These are phyloP conservation scores for Chinchilla lanigera DNA, from an alignment of 2,113 vertebrate species.

Conservation along the genomic window DNA sequence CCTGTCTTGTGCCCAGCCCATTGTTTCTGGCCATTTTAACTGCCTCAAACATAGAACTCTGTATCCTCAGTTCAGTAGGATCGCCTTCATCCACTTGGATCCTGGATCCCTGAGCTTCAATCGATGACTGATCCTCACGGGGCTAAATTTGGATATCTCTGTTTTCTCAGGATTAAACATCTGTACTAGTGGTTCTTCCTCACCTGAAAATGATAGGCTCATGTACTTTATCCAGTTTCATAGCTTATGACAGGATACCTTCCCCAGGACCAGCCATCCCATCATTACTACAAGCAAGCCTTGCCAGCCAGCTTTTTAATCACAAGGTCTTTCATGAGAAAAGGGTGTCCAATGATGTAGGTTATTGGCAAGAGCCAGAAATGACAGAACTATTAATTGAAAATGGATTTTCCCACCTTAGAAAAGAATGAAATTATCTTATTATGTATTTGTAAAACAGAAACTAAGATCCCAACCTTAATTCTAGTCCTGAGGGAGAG, in stretches of 20 bases:
- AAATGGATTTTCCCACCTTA: background rate
- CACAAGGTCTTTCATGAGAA: background rate
- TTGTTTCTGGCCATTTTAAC: background rate
- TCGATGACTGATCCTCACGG: background rate
- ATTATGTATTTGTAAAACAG: background rate
- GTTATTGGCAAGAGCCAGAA: background rate
- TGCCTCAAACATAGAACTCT: background rate
- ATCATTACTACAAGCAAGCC: slow-evolving; percentile 1
- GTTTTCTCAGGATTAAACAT: background rate
- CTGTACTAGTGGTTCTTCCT: background rate
- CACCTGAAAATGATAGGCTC: background rate
- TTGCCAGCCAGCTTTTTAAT: background rate
- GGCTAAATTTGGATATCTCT: background rate
- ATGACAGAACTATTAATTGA: background rate
- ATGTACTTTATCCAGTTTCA: background rate
- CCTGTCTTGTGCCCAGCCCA: background rate
- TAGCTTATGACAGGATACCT: background rate
- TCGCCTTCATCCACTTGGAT: background rate
- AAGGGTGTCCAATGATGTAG: background rate
- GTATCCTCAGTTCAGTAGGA: background rate
- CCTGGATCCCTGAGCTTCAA: background rate
- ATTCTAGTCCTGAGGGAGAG: background rate
- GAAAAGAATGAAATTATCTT: background rate
- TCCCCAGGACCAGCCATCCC: background rate
- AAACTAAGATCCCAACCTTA: background rate